phyloP scores from a whole-genome alignment of 2,113 vertebrate species.

The Steatornis caripensis region DNA sequence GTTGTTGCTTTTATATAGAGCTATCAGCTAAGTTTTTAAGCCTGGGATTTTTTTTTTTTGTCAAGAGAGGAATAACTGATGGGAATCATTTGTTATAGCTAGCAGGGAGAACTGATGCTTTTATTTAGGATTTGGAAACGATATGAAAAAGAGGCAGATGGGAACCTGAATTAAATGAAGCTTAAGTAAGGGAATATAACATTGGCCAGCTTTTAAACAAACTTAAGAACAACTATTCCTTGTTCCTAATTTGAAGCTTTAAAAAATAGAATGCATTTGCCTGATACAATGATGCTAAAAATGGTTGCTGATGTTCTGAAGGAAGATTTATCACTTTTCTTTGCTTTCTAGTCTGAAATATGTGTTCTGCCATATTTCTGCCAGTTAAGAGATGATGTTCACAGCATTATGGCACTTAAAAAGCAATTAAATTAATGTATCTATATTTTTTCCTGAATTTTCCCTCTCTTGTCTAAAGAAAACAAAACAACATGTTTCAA shows the following conservation, averaged over 20 bases:
- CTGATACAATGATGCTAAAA: not conserved
- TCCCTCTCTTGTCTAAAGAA: not conserved
- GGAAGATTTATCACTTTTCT: not conserved
- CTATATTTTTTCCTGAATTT: not conserved
- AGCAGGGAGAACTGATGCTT: slow-evolving; percentile 57
- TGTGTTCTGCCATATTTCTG: not conserved
- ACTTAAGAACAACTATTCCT: slow-evolving; percentile 28
- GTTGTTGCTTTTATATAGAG: slow-evolving; percentile 26
- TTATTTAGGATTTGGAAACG: slow-evolving; percentile 68
- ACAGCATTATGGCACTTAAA: not conserved
- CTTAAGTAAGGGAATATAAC: slow-evolving; percentile 63
- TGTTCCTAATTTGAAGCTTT: slow-evolving; percentile 54
- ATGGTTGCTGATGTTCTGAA: not conserved
- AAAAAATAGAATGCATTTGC: not conserved
- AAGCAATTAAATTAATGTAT: not conserved
- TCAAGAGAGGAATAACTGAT: slow-evolving; percentile 29
- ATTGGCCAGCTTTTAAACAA: slow-evolving; percentile 46
- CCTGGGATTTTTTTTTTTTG: not conserved
- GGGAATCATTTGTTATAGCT: slow-evolving; percentile 44
- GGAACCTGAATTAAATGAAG: slow-evolving; percentile 64
- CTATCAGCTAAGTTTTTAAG: slow-evolving; percentile 59
- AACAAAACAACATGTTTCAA: not conserved
- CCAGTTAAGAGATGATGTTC: not conserved
- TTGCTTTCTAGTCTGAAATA: not conserved
- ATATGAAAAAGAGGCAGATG: slow-evolving; percentile 56